Conservation (phyloP, 2,888 invertebrate species). For the Oithona nana region DNA sequence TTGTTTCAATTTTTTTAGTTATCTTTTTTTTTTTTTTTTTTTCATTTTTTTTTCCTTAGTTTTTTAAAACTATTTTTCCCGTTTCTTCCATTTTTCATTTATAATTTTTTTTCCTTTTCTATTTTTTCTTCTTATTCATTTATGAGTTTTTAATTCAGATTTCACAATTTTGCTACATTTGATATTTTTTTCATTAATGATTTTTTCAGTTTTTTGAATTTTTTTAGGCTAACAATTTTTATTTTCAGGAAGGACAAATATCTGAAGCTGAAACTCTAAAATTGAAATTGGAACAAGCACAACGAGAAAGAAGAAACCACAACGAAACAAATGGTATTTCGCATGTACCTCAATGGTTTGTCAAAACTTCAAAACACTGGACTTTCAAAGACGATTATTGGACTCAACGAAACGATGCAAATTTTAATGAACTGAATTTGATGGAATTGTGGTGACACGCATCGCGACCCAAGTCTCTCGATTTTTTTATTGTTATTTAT, state of each 20-base stretch:
- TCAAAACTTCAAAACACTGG: conserved; percentile 46
- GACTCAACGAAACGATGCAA: conserved; percentile 24
- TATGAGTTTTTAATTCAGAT: no score
- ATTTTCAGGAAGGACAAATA: conserved; percentile 53
- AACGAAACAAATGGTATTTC: conserved; percentile 36
- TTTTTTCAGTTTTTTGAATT: no score
- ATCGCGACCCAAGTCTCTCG: no score
- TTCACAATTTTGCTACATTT: no score
- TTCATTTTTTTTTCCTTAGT: no score
- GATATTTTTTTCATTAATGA: no score
- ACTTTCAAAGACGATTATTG: conserved; percentile 55
- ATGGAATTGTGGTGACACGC: not conserved
- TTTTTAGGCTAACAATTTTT: conserved; percentile 23
- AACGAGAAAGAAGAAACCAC: conserved; percentile 45
- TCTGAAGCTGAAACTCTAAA: conserved; percentile 50
- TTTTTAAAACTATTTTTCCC: no score
- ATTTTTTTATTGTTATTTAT: not conserved
- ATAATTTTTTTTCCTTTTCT: no score
- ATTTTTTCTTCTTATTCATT: no score
- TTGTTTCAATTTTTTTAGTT: no score
- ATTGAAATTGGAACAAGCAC: conserved; percentile 47
- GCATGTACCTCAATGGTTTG: conserved; percentile 39
- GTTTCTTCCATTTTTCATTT: no score
- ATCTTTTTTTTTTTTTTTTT: no score
- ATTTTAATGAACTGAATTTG: not conserved